Evolutionary conservation across 2,888 invertebrate species (phyloP), one percentile per base, ranked within the genome.

Genomic region (Glomeris marginata): DNA sequence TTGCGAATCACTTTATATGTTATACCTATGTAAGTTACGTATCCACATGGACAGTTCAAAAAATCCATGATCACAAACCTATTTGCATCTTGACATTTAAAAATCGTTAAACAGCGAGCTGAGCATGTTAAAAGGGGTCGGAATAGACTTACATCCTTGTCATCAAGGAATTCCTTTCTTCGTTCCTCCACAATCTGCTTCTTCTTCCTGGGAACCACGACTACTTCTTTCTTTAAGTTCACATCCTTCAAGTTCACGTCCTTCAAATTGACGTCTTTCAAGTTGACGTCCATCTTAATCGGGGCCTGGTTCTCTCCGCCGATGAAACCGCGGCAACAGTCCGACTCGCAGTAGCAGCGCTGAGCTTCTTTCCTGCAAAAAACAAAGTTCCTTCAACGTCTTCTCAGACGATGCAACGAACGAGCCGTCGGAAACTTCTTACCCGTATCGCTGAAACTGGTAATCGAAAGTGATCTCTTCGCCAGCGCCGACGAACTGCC

Each of bases 381-480:
- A 41, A 16, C 28, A 28, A 3, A 28, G 28, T 28, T 28, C 28
- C n/a, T n/a, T n/a, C n/a, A n/a, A n/a, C n/a, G n/a, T n/a, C n/a
- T n/a, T n/a, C n/a, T n/a, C n/a, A n/a, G n/a, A n/a, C n/a, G n/a
- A n/a, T n/a, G n/a, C n/a, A n/a, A n/a, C n/a, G n/a, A n/a, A n/a
- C n/a, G n/a, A n/a, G n/a, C n/a, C n/a, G n/a, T n/a, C n/a, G n/a
- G n/a, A n/a, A n/a, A n/a, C n/a, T n/a, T 57, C 74, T 69, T 68
- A 86, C 86, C 90, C 95, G 71, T 94, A 95, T 62, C 91, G 75
- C 68, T 97, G 90, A 68, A 95, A 94, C 69, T 94, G 86, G 68
- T 99, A 99, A 68, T 99, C 95, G 69, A 99, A 98, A 0, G 95
- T 97, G 47, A 99, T 81, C 70, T 99, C 98, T 66, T 97, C 94